phyloP scores from a whole-genome alignment of 2,113 vertebrate species.

The Hippocampus guttulatus region DNA sequence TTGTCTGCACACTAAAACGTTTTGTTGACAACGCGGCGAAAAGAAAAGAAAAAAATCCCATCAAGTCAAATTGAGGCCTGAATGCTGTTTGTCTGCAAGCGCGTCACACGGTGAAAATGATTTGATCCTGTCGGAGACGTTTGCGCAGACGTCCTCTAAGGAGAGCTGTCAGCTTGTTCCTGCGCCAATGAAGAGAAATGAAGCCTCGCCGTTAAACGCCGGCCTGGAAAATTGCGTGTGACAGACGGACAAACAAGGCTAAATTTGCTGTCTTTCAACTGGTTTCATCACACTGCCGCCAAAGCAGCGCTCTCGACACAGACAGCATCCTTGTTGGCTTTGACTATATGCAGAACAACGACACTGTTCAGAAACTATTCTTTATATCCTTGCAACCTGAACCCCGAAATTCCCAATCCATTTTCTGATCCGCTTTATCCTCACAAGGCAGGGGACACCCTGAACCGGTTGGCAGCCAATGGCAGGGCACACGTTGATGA shows the following conservation, averaged over 20 bases:
- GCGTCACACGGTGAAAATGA: conserved; percentile 2
- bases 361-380: neutral
- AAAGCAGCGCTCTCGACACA: conserved; percentile 21
- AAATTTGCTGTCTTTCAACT: conserved; percentile 55
- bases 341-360: neutral
- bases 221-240: conserved; percentile 34
- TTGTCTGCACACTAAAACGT: neutral
- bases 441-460: too few relatives aligned
- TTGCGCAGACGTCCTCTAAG: conserved; percentile 1
- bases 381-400: neutral
- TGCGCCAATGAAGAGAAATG: conserved; percentile 17
- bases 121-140: conserved; percentile 29
- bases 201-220: conserved; percentile 24
- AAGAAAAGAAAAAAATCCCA: neutral
- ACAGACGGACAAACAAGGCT: conserved; percentile 44
- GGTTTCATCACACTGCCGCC: conserved; percentile 47
- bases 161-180: conserved; percentile 8
- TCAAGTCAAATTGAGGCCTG: conserved; percentile 13
- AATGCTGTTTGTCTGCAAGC: neutral
- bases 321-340: neutral
- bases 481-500: too few relatives aligned
- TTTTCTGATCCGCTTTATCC: too few relatives aligned
- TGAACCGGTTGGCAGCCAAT: too few relatives aligned
- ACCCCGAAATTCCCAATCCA: too few relatives aligned
- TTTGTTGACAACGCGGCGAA: neutral